Base-by-base conservation (phyloP, 1,140 invertebrate genomes). In the Leptonema lineaticorne region DNA sequence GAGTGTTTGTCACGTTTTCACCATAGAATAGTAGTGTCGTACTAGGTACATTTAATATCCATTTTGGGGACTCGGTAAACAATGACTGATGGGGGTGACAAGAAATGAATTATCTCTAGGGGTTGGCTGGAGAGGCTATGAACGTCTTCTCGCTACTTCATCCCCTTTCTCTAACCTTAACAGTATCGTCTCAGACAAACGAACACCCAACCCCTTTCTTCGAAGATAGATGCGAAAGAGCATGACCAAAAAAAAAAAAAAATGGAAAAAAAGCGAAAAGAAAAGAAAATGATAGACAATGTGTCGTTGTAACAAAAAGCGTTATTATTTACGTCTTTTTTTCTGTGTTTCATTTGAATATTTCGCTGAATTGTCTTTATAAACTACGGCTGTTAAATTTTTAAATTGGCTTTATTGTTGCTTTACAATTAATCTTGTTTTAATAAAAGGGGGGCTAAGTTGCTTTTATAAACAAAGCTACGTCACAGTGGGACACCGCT, bases 41-140 rank as follows among this genome's bases (percentile, higher is more conserved):
- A 64, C 46, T 50, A 50, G 45, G 62, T 64, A 64, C 62, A 45
- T 64, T 64, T 64, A 64, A 64, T 64, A 64, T 64, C 62, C 62
- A 64, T 64, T 64, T 64, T 64, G 62, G 62, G 62, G 62, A 64
- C 62, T 64, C 62, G 41, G 62, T 64, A 64, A 64, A 64, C 62
- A 64, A 64, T 64, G 62, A 64, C 24, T 64, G 62, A 64, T 64
- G 62, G 62, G 62, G 62, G 62, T 64, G 62, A 64, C 62, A 64
- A 64, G 62, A 45, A 64, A 64, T 64, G 62, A 64, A 64, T 64
- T 64, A 64, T 64, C 62, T 64, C 62, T n/a, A 33, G 62, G 62
- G 62, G 59, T 27, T n/a, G n/a, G 20, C 56, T 37, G 59, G 59
- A 62, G 46, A 60, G 58, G 29, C 27, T 58, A 16, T 16, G 37